These are phyloP conservation scores for Balearica regulorum DNA, from an alignment of 2,797 vertebrate species.

Conservation along the genomic window DNA sequence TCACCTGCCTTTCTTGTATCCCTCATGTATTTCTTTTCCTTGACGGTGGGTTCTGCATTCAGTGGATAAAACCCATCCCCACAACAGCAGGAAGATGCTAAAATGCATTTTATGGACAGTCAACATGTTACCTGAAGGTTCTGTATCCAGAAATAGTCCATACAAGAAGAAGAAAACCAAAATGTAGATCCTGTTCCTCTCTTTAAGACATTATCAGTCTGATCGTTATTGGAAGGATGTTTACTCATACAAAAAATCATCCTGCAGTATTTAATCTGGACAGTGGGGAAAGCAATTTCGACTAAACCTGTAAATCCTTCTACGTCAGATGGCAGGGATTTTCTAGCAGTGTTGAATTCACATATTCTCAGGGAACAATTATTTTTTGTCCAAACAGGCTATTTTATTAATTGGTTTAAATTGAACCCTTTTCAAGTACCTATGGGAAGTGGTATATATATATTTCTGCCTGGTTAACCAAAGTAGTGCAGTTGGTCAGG, in stretches of 20 bases:
- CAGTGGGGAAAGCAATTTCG: constrained; percentile 82
- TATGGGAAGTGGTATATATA: background rate
- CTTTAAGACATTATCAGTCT: constrained; percentile 74
- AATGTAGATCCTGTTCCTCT: constrained; percentile 59
- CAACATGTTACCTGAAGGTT: constrained; percentile 55
- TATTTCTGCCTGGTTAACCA: background rate
- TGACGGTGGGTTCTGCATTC: constrained; percentile 70
- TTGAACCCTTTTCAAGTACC: background rate
- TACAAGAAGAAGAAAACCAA: constrained; percentile 42
- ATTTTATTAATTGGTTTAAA: constrained; percentile 67
- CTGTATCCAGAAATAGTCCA: constrained; percentile 66
- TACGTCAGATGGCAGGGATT: constrained; percentile 87
- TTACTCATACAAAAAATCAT: constrained; percentile 74
- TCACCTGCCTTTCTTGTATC: constrained; percentile 83
- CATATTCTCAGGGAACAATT: constrained; percentile 57
- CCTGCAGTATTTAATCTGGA: constrained; percentile 82
- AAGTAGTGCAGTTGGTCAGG: background rate
- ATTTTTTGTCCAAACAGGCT: constrained; percentile 51
- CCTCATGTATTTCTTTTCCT: constrained; percentile 73
- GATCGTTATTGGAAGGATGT: constrained; percentile 73
- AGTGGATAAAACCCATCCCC: constrained; percentile 76
- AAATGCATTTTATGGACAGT: constrained; percentile 79
- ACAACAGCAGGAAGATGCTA: constrained; percentile 79
- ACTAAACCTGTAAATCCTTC: constrained; percentile 87
- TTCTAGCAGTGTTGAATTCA: constrained; percentile 73